phyloP scores from a whole-genome alignment of 2,113 vertebrate species.

The Varanus komodoensis region DNA sequence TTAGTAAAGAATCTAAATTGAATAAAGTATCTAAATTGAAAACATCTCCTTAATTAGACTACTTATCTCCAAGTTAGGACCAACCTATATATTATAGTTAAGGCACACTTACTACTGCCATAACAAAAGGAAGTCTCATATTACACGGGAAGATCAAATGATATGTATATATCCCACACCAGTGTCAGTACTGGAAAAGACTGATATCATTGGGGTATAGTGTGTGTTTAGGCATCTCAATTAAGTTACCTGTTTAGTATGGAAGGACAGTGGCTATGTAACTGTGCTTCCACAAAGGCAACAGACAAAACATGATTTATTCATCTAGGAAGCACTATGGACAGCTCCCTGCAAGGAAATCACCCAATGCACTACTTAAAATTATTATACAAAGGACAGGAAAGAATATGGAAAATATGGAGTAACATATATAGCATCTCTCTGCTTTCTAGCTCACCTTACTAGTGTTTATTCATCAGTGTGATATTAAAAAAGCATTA shows the following conservation, averaged over 20 bases:
- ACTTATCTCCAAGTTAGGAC: background rate
- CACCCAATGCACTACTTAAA: background rate
- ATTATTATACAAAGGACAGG: background rate
- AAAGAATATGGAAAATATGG: background rate
- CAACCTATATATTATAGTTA: background rate
- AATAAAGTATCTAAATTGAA: no score
- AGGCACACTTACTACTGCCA: no score
- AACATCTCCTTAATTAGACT: no score
- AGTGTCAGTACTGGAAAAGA: background rate
- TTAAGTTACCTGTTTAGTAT: background rate
- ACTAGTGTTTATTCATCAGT: fast-evolving
- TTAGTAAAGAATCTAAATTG: no score
- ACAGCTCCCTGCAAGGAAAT: background rate
- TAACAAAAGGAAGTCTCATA: background rate
- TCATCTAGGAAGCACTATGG: background rate
- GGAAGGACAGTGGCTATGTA: background rate
- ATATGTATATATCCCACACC: background rate
- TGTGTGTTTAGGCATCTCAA: background rate
- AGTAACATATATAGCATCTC: background rate
- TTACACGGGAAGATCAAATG: background rate
- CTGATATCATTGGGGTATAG: no score
- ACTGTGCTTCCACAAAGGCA: background rate
- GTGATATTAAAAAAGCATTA: constrained; percentile 2
- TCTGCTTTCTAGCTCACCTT: background rate
- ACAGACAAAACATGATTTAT: background rate